phyloP scores from a whole-genome alignment of 2,113 vertebrate species.

The Gulo gulo region DNA sequence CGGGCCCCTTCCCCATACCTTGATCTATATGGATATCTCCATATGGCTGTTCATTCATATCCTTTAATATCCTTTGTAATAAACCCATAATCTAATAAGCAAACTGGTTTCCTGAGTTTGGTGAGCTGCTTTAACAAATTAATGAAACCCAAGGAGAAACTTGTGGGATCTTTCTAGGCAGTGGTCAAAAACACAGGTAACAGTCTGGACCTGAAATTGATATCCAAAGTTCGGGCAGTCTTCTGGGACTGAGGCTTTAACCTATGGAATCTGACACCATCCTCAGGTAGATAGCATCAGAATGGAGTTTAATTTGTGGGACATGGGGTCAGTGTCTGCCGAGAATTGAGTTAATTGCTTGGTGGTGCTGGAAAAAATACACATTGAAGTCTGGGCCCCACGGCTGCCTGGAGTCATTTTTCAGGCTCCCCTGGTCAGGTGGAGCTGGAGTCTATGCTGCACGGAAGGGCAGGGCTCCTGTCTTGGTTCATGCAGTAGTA shows the following conservation, averaged over 20 bases:
- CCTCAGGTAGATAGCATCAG: background rate
- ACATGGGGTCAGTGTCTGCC: background rate
- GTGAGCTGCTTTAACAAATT: background rate
- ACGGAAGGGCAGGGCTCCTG: background rate
- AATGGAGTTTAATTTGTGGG: background rate
- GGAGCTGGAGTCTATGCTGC: background rate
- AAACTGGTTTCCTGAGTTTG: background rate
- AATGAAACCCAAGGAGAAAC: background rate
- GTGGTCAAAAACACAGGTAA: background rate
- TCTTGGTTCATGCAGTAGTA: too few relatives aligned
- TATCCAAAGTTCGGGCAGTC: background rate
- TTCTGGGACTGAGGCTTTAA: background rate
- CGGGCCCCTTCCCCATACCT: background rate
- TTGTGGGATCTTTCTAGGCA: background rate
- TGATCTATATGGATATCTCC: background rate
- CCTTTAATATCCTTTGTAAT: background rate
- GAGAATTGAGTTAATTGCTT: background rate
- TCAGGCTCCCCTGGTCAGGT: too few relatives aligned
- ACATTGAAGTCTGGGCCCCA: background rate
- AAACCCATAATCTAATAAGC: background rate
- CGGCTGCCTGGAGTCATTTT: background rate
- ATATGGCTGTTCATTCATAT: background rate
- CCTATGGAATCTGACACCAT: background rate
- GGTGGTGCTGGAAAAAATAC: background rate
- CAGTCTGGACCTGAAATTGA: background rate